These are phyloP conservation scores for Labrus mixtus DNA, from an alignment of 2,113 vertebrate genomes.

Conservation along the genomic window DNA sequence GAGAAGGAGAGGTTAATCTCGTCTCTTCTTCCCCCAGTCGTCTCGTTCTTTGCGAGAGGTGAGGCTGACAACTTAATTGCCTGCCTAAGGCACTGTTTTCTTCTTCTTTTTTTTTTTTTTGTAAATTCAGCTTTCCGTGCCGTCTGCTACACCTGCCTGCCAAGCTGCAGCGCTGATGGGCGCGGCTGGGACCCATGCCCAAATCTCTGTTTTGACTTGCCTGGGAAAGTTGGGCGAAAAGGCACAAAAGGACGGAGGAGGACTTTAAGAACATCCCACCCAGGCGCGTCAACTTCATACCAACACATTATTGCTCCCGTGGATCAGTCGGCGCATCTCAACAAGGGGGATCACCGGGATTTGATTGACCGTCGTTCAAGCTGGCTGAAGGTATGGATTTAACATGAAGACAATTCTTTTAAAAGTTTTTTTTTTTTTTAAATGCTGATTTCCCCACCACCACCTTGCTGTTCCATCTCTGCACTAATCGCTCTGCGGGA, in stretches of 20 bases:
- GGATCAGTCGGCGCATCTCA: conserved; percentile 36
- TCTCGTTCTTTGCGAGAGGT: conserved; percentile 43
- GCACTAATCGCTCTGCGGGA: conserved; percentile 48
- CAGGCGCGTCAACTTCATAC: conserved; percentile 42
- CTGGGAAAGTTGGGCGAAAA: conserved; percentile 71
- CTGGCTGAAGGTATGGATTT: conserved; percentile 64
- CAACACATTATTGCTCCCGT: conserved; percentile 24
- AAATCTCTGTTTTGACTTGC: conserved; percentile 79
- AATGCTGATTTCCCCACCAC: conserved; percentile 17
- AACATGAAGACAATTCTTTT: not conserved
- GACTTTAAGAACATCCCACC: conserved; percentile 69
- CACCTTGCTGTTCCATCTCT: conserved; percentile 49
- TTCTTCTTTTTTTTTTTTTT: not conserved
- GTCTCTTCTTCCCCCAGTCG: conserved; percentile 25
- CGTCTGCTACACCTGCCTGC: conserved; percentile 72
- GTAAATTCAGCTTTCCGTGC: conserved; percentile 38
- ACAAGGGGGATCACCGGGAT: conserved; percentile 28
- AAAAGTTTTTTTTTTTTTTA: conserved; percentile 19
- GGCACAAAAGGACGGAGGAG: conserved; percentile 63
- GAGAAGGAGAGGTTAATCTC: conserved; percentile 33
- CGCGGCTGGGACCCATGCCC: conserved; percentile 79
- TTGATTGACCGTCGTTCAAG: conserved; percentile 21
- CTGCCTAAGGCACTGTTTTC: conserved; percentile 61
- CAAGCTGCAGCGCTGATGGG: conserved; percentile 68
- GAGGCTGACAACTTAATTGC: conserved; percentile 63